Evolutionary conservation across 2,888 invertebrate species (phyloP), one percentile per base, ranked within the genome.

Genomic region (Scaptomyza caliginosa): DNA sequence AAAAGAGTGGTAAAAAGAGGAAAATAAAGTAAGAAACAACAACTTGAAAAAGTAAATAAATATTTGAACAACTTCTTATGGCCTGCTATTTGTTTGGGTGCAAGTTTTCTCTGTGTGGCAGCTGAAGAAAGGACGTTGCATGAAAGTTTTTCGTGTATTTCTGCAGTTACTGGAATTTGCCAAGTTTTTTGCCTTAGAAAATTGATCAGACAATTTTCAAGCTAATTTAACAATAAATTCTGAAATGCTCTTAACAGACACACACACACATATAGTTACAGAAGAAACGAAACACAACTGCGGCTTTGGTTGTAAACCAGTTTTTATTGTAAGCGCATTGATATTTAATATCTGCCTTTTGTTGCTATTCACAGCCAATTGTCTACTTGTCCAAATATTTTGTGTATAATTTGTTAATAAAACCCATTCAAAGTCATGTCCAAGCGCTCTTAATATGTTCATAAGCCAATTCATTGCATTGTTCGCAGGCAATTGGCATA

Each of bases 51-150:
- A 81, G 86, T 87, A 85, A 87, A 85, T 82, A 82, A 82, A 82
- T 82, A 87, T 82, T 82, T 82, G 82, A 85, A 74, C 64, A 87
- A 87, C 87, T 85, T 87, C 85, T 82, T 82, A 85, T 87, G 86
- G 62, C 86, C 85, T 59, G 65, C 81, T 74, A 81, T 81, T 81
- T 81, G 87, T 86, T 86, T 71, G 74, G 78, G 8, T 16, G 58
- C 39, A 72, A 77, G 40, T 69, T 60, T 50, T n/a, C 8, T 36
- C 5, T 40, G 54, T 26, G 30, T 30, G 48, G 54, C 34, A 43
- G 48, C 40, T 32, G 43, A 38, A 55, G 43, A 38, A 51, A 55
- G 58, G 42, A 79, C 59, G 52, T 34, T 54, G 62, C 46, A 68
- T 51, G 39, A 64, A 84, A 81, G 68, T 81, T 86, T 34, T 80